Evolutionary conservation across 2,113 vertebrate genomes (phyloP), one percentile per base, ranked within the genome.

Genomic region (Cynocephalus volans): DNA sequence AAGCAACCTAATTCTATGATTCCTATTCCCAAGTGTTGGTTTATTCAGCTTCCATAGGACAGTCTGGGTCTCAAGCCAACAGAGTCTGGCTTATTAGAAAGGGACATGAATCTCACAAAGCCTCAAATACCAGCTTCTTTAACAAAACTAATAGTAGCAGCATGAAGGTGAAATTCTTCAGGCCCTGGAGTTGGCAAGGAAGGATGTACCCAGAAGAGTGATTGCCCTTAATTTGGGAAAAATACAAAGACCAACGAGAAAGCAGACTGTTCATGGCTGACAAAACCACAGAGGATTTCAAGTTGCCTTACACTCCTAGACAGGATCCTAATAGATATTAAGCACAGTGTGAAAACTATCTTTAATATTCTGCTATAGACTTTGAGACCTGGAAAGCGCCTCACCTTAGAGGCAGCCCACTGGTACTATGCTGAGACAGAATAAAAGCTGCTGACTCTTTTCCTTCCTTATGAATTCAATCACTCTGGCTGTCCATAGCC

Each of bases 81-180:
- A 60, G 69, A 41, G 15, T 77, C 52, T 45, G 70, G 21, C 52
- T 94, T 94, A 72, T 64, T 70, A 24, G 70, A 97, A 87, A n/a
- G n/a, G 45, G 56, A 62, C 14, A 50, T 1, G 50, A 62, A 6
- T 92, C 56, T 83, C 72, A 80, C 15, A 80, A 84, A 96, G 56
- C 48, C 41, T 84, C 69, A 96, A 83, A 77, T 33, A 52, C 77
- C 36, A 84, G 50, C 28, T 89, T 79, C 41, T 85, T 23, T 79
- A 58, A 67, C 64, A 80, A 93, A 88, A 73, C 21, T 14, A 81
- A 12, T 7, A 80, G 84, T 58, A 75, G 3, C 2, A 41, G 24
- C 10, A 31, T 7, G 24, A 54, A 81, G 60, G n/a, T 48, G 54
- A 73, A n/a, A 10, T 23, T 23, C 54, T 76, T 93, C 65, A 81